Evolutionary conservation across 1,140 invertebrate species (phyloP).

Genomic region (Papilio dardanus): DNA sequence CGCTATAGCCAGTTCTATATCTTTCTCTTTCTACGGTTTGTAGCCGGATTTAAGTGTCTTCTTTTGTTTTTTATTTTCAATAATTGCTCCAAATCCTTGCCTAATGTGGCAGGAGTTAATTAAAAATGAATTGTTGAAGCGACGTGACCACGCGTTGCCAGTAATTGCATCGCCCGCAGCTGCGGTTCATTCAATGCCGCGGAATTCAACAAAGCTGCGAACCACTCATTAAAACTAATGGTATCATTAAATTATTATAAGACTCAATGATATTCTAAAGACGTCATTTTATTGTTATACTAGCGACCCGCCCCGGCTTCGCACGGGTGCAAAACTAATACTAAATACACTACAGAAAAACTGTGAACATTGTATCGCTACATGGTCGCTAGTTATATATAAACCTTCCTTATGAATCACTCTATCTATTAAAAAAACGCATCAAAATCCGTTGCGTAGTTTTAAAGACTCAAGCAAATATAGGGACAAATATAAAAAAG

Average conservation of each 20-base stretch:
- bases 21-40: not conserved
- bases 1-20: too few species aligned
- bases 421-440: too few species aligned
- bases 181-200: slow-evolving; percentile 25
- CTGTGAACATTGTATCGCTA: too few species aligned
- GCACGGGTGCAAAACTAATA: too few species aligned
- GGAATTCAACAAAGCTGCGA: not conserved
- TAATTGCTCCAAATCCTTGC: not conserved
- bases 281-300: not conserved
- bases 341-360: too few species aligned
- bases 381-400: too few species aligned
- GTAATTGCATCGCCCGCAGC: slow-evolving; percentile 12
- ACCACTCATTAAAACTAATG: slow-evolving; percentile 15
- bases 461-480: too few species aligned
- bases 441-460: too few species aligned
- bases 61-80: not conserved
- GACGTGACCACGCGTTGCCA: slow-evolving; percentile 6
- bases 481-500: too few species aligned
- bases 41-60: not conserved
- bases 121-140: slow-evolving; percentile 6
- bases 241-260: not conserved
- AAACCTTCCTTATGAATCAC: too few species aligned
- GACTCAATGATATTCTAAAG: not conserved
- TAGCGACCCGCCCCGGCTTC: too few species aligned
- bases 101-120: slow-evolving; percentile 18